Evolutionary conservation across 53 echinoderm and acorn worm species (phyloP).

Genomic region (Crossaster papposus): DNA sequence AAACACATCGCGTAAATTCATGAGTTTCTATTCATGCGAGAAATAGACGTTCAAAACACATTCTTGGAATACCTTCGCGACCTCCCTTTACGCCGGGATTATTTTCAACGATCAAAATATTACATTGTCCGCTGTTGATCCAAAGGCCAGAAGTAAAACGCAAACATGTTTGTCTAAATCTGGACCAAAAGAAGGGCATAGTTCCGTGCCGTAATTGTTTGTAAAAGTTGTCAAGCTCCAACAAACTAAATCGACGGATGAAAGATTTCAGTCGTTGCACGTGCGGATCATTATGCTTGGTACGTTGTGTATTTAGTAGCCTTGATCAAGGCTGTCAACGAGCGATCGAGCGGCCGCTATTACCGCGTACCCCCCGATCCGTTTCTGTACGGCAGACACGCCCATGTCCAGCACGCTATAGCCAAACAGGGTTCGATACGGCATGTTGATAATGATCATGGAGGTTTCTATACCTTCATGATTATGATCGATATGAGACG

Average conservation of each 20-base stretch:
- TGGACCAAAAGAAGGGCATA: neutral
- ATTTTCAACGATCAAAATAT: conserved; percentile 6
- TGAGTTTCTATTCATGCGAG: neutral
- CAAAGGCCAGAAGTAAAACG: neutral
- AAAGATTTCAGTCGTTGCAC: neutral
- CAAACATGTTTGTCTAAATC: conserved; percentile 7
- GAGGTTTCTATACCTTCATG: too few species aligned
- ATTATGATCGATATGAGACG: too few species aligned
- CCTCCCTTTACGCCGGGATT: neutral
- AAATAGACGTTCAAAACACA: neutral
- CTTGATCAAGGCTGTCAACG: too few species aligned
- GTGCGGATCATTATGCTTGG: neutral
- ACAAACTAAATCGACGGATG: neutral
- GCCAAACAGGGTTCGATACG: too few species aligned
- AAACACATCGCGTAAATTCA: neutral
- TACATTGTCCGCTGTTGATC: neutral
- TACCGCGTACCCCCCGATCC: too few species aligned
- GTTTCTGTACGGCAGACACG: too few species aligned
- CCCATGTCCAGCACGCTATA: too few species aligned
- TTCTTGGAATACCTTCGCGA: neutral
- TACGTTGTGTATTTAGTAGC: too few species aligned
- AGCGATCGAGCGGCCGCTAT: too few species aligned
- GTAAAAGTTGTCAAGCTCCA: neutral
- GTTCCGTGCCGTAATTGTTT: neutral
- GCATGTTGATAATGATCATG: too few species aligned